These are phyloP conservation scores for Cisticola juncidis DNA, from an alignment of 2,113 vertebrate species.

Conservation along the genomic window DNA sequence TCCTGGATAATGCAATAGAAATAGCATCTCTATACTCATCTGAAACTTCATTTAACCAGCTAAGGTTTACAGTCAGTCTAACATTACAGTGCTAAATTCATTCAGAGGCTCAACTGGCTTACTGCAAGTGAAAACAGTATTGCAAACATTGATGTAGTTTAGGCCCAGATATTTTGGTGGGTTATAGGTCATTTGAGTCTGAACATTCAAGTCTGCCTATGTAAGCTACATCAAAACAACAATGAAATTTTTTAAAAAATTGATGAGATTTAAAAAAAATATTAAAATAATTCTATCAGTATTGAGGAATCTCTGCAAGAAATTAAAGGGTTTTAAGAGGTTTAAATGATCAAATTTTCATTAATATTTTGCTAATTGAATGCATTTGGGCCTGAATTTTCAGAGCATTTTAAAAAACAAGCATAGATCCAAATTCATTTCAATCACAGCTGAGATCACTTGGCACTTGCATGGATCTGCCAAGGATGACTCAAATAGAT, in stretches of 20 bases:
- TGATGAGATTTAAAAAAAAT: neutral
- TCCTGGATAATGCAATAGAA: slow-evolving; percentile 6
- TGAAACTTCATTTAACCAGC: slow-evolving; percentile 5
- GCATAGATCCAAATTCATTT: slow-evolving; percentile 38
- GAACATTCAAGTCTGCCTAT: neutral
- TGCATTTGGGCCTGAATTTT: slow-evolving; percentile 6
- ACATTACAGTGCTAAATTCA: neutral
- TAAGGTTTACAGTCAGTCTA: slow-evolving; percentile 4
- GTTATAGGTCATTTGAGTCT: neutral
- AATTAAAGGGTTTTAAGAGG: neutral
- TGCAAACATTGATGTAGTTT: neutral
- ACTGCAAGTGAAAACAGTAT: neutral
- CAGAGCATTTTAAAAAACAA: slow-evolving; percentile 28
- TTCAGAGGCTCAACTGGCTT: neutral
- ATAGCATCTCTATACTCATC: neutral
- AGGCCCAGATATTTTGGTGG: neutral
- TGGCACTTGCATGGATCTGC: slow-evolving; percentile 47
- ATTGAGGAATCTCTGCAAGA: neutral
- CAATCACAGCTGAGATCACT: slow-evolving; percentile 54
- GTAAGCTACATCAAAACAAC: neutral
- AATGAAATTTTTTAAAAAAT: neutral
- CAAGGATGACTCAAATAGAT: slow-evolving; percentile 58
- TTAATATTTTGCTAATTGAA: neutral
- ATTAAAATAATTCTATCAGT: neutral
- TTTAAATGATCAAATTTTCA: neutral